Conservation (phyloP, 2,113 vertebrate species). For the Brevimyrus niger region DNA sequence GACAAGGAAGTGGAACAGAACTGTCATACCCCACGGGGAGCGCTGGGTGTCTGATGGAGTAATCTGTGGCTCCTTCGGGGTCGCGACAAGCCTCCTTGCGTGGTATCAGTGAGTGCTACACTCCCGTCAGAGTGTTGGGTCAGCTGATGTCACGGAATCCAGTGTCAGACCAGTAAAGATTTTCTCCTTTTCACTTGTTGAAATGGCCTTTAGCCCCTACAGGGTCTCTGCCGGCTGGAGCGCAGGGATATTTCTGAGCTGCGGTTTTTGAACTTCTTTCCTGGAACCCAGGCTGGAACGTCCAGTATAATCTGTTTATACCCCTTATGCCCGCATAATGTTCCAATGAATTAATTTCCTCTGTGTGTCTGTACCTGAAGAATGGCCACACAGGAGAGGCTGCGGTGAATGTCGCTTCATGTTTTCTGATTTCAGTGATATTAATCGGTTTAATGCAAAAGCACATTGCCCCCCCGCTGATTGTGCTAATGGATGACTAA, state of each 20-base stretch:
- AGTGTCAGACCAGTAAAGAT: constrained; percentile 52
- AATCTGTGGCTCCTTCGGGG: background rate
- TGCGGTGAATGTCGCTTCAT: background rate
- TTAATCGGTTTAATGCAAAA: constrained; percentile 4
- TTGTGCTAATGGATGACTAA: constrained; percentile 8
- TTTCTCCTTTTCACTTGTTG: constrained; percentile 1
- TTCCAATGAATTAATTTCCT: background rate
- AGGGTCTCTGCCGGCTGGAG: background rate
- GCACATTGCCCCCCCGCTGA: background rate
- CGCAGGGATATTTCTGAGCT: constrained; percentile 19
- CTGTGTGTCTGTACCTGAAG: background rate
- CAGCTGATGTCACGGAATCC: constrained; percentile 24
- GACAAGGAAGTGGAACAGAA: background rate
- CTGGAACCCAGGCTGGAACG: background rate
- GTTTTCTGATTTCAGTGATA: background rate
- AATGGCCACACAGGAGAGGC: background rate
- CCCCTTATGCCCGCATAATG: background rate
- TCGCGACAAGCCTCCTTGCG: background rate
- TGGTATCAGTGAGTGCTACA: background rate
- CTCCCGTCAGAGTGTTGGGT: background rate
- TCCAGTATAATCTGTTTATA: background rate
- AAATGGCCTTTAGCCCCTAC: constrained; percentile 46
- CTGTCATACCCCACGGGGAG: background rate
- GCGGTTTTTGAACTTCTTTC: background rate
- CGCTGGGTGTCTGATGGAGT: background rate